These are phyloP conservation scores for Epsilonema sp. DNA, from an alignment of 2,888 invertebrate species.

Conservation along the genomic window DNA sequence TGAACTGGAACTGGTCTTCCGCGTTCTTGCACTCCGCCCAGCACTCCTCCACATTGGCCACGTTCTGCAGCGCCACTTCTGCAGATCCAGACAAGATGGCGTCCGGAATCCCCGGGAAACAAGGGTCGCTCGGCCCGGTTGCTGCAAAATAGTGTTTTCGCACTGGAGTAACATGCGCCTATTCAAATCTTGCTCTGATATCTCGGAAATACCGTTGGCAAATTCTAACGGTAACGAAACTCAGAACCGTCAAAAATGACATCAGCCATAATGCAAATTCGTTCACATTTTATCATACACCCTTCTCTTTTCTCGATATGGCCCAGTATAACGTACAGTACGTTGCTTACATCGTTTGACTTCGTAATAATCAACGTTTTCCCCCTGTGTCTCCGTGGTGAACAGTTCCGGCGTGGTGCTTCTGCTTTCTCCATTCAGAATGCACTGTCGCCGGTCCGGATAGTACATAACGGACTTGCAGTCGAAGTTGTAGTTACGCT, in stretches of 20 bases:
- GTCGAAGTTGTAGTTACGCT: neutral
- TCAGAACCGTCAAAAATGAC: no score
- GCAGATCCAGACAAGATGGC: neutral
- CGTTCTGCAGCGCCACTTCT: neutral
- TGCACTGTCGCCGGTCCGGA: constrained; percentile 5
- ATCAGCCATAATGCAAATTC: no score
- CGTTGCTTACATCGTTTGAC: neutral
- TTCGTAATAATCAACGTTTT: neutral
- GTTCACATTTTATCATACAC: no score
- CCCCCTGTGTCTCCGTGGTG: constrained; percentile 3
- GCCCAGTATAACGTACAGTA: no score
- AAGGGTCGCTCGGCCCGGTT: neutral
- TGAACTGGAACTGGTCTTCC: neutral
- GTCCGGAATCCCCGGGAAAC: neutral
- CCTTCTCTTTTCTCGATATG: no score
- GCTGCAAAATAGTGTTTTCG: no score
- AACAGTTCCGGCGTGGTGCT: constrained; percentile 2
- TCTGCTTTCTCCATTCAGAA: neutral
- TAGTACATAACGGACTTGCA: constrained; percentile 7
- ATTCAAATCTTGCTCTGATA: no score
- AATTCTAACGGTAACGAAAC: no score
- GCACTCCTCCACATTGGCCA: neutral
- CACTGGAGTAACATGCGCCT: no score
- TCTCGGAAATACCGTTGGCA: no score
- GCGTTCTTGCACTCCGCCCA: neutral